Evolutionary conservation across 2,888 invertebrate species (phyloP).

Genomic region (Phorcus lineatus): DNA sequence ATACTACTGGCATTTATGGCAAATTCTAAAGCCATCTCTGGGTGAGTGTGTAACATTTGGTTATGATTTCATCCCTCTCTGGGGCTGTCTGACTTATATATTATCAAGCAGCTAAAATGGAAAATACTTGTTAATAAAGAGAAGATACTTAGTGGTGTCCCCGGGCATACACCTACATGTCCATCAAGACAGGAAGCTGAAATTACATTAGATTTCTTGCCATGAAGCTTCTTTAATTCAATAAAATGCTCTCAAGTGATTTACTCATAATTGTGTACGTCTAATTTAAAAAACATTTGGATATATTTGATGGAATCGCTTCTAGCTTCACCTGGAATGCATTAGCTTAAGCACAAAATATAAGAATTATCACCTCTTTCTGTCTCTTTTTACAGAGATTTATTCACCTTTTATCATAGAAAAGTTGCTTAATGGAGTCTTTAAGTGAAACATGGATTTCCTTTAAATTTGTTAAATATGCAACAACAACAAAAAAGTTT

Average conservation of each 20-base stretch:
- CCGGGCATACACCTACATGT: not conserved
- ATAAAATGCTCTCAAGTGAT: not conserved
- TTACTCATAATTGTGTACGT: not conserved
- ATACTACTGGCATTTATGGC: slow-evolving; percentile 32
- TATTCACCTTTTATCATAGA: too few relatives aligned
- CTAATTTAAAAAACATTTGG: slow-evolving; percentile 1
- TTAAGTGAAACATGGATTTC: too few relatives aligned
- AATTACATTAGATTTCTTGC: not conserved
- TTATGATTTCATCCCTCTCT: slow-evolving; percentile 1
- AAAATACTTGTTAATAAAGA: slow-evolving; percentile 16
- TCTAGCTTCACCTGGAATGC: too few relatives aligned
- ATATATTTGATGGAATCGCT: not conserved
- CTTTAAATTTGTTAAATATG: too few relatives aligned
- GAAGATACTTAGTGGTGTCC: not conserved
- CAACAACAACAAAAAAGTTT: too few relatives aligned
- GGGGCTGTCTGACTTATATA: not conserved
- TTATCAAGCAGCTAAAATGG: slow-evolving; percentile 13
- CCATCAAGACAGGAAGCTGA: not conserved
- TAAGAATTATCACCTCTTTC: too few relatives aligned
- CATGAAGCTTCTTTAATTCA: slow-evolving; percentile 8
- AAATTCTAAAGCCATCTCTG: slow-evolving; percentile 22
- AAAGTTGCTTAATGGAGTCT: too few relatives aligned
- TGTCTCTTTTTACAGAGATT: too few relatives aligned
- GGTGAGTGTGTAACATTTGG: slow-evolving; percentile 4
- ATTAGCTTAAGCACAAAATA: too few relatives aligned